phyloP scores from a whole-genome alignment of 53 echinoderm and acorn worm genomes.

The Arbacia lixula region DNA sequence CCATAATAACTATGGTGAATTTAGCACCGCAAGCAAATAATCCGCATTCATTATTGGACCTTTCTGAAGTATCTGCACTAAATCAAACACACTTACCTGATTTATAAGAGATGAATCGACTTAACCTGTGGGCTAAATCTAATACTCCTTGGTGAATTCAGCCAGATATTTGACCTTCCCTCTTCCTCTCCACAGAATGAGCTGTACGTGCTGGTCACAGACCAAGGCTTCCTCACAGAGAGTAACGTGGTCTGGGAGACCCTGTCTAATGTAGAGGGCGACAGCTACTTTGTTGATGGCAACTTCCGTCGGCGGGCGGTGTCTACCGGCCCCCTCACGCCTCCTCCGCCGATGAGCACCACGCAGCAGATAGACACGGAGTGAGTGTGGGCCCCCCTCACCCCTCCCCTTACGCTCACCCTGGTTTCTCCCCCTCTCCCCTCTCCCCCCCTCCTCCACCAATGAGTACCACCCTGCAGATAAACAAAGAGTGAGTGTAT shows the following conservation, averaged over 20 bases:
- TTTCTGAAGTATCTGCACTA: no score
- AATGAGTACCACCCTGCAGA: constrained; percentile 88
- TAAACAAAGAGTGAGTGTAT: constrained; percentile 85
- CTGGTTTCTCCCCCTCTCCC: no score
- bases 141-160: no score
- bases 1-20: no score
- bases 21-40: no score
- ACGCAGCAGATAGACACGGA: constrained; percentile 90
- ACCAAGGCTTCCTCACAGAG: constrained; percentile 94
- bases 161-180: no score
- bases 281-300: constrained; percentile 90
- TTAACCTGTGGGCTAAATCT: no score
- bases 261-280: constrained; percentile 91
- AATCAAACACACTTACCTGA: no score
- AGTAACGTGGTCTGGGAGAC: constrained; percentile 96
- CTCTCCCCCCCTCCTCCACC: constrained; percentile 55
- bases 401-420: not conserved
- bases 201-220: constrained; percentile 89
- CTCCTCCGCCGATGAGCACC: constrained; percentile 77
- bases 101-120: no score
- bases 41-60: no score
- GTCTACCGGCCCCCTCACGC: constrained; percentile 42
- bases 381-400: constrained; percentile 57
- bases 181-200: constrained; percentile 64
- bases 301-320: constrained; percentile 79